Evolutionary conservation across 1,140 invertebrate species (phyloP).

Genomic region (Leguminivora glycinivorella): DNA sequence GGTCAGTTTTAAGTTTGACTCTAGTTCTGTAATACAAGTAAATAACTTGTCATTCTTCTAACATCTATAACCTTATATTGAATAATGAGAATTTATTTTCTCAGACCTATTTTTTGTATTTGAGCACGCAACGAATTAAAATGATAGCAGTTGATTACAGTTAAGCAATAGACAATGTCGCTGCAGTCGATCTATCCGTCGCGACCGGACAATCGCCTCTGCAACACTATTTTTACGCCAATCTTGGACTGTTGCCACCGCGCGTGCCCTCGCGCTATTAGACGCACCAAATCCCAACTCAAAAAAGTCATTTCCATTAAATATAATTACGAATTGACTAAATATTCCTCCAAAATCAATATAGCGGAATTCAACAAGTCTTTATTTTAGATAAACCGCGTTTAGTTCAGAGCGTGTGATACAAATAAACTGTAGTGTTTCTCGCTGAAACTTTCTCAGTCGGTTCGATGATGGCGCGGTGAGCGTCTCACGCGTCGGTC

Average conservation of each 20-base stretch:
- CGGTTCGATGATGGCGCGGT: slow-evolving; percentile 67
- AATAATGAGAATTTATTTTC: no score
- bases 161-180: slow-evolving; percentile 33
- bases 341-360: slow-evolving; percentile 43
- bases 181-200: slow-evolving; percentile 62
- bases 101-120: background rate
- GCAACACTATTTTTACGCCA: slow-evolving; percentile 72
- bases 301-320: slow-evolving; percentile 62
- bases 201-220: slow-evolving; percentile 66
- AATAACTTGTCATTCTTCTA: no score
- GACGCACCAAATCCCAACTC: slow-evolving; percentile 62
- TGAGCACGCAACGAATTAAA: background rate
- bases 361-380: slow-evolving; percentile 52
- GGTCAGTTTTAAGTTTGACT: no score
- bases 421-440: slow-evolving; percentile 59
- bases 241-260: slow-evolving; percentile 69
- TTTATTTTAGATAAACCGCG: slow-evolving; percentile 47
- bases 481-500: slow-evolving; percentile 61
- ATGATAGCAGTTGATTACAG: background rate
- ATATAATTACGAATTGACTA: slow-evolving; percentile 37
- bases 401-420: slow-evolving; percentile 45
- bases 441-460: slow-evolving; percentile 60
- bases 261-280: slow-evolving; percentile 59
- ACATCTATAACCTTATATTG: no score
- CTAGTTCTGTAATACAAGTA: no score